Base-by-base conservation (phyloP, 2,113 vertebrate species). In the Pygoscelis antarcticus region DNA sequence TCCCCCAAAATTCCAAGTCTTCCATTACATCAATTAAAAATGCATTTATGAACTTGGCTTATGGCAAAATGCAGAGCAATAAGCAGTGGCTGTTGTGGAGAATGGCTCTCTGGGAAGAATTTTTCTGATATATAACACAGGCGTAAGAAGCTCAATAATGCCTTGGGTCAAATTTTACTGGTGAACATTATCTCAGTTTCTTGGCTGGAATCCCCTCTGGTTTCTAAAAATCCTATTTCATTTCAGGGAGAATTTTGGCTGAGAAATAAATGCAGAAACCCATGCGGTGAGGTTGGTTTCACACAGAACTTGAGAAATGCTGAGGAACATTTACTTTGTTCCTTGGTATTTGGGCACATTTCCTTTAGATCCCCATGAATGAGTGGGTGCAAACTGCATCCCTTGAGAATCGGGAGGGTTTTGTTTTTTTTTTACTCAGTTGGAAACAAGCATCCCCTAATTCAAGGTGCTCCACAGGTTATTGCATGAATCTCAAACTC, bases 11-110 rank as follows among this genome's bases (percentile, higher is more conserved):
- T 10, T 86, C 54, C 11, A 47, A 61, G 40, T 75, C 77, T 91
- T 89, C 72, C 65, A 78, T 94, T 91, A 89, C 30, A 19, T 55
- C 87, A 82, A 81, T 91, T 94, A 93, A 94, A 92, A 95, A 84
- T 75, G 47, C 69, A 91, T 89, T 93, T 92, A 74, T 68, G 36
- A 81, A 29, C 38, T 42, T 87, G 72, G 20, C 9, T 96, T 87
- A 75, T 14, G 23, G 65, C 47, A 93, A 95, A 95, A 89, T 42
- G 0, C 32, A 89, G 83, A 91, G 77, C 55, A 91, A 89, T 87
- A 89, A 87, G 62, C 47, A 57, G 34, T 30, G 69, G 64, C 22
- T 92, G 34, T 64, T 83, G 64, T 4, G 11, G 87, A 83, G 66
- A 91, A 89, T 9, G 71, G 61, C 69, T 93, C 81, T 79, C 89